Evolutionary conservation across 1,140 invertebrate species (phyloP).

Genomic region (Drosophila sechellia): DNA sequence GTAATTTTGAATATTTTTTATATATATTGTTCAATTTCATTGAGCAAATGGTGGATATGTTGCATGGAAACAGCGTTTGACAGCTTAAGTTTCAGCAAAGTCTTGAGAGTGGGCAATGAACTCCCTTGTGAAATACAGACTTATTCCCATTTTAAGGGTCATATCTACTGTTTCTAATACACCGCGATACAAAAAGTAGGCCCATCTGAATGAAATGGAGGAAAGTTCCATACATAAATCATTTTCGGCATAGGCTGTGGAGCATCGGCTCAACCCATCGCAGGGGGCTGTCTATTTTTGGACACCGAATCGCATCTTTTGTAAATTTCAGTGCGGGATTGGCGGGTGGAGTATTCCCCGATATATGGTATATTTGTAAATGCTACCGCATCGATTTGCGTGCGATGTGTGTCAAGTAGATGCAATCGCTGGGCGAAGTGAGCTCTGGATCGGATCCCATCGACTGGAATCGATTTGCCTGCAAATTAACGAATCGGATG

Average conservation of each 20-base stretch:
- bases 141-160: conserved; percentile 12
- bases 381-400: conserved; percentile 81
- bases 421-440: conserved; percentile 56
- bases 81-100: not conserved
- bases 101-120: conserved; percentile 5
- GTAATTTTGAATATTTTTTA: too few species aligned
- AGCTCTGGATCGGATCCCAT: conserved; percentile 8
- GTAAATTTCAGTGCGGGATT: conserved; percentile 4
- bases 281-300: conserved; percentile 59
- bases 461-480: conserved; percentile 69
- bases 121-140: conserved; percentile 5
- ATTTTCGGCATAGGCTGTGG: conserved; percentile 58
- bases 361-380: conserved; percentile 61
- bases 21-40: too few species aligned
- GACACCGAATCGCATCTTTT: conserved; percentile 51
- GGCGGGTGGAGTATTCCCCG: conserved; percentile 1
- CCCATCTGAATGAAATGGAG: conserved; percentile 41
- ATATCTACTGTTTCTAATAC: conserved; percentile 38
- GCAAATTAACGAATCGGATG: conserved; percentile 76
- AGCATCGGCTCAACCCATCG: conserved; percentile 11
- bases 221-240: conserved; percentile 80
- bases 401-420: conserved; percentile 82
- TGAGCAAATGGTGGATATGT: too few species aligned
- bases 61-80: not conserved
- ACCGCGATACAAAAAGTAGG: conserved; percentile 45